Evolutionary conservation across 2,888 invertebrate species (phyloP), one percentile per base, ranked within the genome.

Genomic region (Deilephila porcellus): DNA sequence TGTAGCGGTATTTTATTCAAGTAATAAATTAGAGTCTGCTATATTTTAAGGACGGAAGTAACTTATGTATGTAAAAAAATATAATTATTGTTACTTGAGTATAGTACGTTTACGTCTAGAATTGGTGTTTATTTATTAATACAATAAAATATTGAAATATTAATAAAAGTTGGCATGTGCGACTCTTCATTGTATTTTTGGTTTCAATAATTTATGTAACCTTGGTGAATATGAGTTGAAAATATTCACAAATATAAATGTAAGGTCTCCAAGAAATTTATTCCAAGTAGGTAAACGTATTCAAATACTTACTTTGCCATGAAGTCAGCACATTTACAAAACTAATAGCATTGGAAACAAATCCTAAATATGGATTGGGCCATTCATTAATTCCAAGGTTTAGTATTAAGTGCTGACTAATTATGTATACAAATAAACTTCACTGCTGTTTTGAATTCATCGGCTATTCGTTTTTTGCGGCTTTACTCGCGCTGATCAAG

Each of bases 371-470:
- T 56, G 53, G 34, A 64, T 72, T 72, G 72, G 67, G 64, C 34
- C 72, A 72, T 72, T 73, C 56, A 73, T 73, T 73, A 73, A 59
- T 80, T 81, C 76, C 81, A 83, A 82, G 80, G 80, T 79, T 76
- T 75, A 70, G 74, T 78, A 71, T 71, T 63, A 60, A 75, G 71
- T 80, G 80, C 83, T 80, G 82, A 84, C 74, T 78, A 77, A 77
- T 79, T 76, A 74, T 53, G 73, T 56, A 71, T 56, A 71, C 70
- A 73, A 70, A 73, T 73, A 73, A 73, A 62, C 71, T 60, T 70
- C 71, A 71, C 53, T 19, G 32, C 19, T 29, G 37, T 71, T 32
- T 71, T 29, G 32, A 56, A 74, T 74, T 67, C 8, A 67, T 14
- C 34, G 37, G 4, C n/a, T 37, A 45, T 7, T 20, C 14, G 20